Evolutionary conservation across 2,888 invertebrate genomes (phyloP).

Genomic region (Leptopterna dolabrata): DNA sequence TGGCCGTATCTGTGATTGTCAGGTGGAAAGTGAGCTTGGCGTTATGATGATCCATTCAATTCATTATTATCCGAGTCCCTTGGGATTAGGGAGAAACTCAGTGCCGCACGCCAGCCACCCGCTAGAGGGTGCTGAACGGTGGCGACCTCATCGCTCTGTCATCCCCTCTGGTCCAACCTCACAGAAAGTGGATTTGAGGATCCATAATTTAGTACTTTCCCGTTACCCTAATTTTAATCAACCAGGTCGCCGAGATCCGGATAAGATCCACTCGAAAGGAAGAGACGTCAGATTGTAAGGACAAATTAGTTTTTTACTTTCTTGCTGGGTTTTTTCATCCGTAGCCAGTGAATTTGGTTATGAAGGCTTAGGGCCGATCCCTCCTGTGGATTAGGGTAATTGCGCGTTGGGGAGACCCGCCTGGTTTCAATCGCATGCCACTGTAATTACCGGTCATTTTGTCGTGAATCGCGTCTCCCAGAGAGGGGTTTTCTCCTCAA

Average conservation of each 20-base stretch:
- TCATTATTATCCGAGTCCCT: not conserved
- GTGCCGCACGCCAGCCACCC: too few species aligned
- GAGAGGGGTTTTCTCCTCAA: not conserved
- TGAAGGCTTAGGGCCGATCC: not conserved
- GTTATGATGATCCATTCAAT: not conserved
- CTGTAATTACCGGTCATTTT: not conserved
- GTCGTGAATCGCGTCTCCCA: not conserved
- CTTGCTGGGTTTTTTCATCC: not conserved
- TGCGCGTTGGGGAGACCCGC: not conserved
- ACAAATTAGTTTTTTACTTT: slow-evolving; percentile 25
- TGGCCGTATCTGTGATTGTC: not conserved
- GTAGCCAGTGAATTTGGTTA: not conserved
- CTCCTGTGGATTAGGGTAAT: not conserved
- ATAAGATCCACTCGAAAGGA: not conserved
- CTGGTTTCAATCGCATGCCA: not conserved
- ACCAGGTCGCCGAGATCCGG: slow-evolving; percentile 11
- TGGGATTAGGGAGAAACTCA: too few species aligned
- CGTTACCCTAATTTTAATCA: slow-evolving; percentile 3
- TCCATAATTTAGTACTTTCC: slow-evolving; percentile 22
- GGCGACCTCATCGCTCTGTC: not conserved
- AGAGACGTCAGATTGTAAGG: not conserved
- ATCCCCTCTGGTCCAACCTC: not conserved
- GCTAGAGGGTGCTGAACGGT: not conserved
- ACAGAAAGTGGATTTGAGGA: slow-evolving; percentile 6
- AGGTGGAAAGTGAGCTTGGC: not conserved